Conservation (phyloP, 2,113 vertebrate species). For the Bos taurus region DNA sequence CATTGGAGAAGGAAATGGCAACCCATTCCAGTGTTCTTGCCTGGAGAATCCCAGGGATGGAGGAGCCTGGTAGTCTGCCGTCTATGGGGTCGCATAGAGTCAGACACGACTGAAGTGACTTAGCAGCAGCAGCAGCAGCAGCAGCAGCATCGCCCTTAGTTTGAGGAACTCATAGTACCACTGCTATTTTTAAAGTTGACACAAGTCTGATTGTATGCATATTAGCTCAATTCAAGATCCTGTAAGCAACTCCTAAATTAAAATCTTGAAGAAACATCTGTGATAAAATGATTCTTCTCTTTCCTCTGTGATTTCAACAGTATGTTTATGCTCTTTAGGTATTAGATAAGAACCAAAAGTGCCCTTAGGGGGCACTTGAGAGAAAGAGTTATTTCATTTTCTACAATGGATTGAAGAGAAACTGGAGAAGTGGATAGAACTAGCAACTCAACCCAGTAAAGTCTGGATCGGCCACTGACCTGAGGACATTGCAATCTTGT, state of each 20-base stretch:
- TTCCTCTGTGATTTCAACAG: conserved; percentile 10
- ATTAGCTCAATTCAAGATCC: not conserved
- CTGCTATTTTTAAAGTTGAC: not conserved
- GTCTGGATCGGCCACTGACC: not conserved
- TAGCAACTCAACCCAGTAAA: not conserved
- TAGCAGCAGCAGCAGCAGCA: too few species aligned
- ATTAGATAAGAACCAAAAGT: conserved; percentile 33
- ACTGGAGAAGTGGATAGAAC: not conserved
- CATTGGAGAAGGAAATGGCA: too few species aligned
- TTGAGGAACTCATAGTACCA: not conserved
- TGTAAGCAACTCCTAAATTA: not conserved
- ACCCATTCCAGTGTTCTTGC: too few species aligned
- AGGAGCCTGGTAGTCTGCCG: too few species aligned
- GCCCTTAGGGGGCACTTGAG: not conserved
- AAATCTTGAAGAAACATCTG: conserved; percentile 49
- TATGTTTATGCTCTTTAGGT: not conserved
- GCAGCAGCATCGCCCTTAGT: not conserved
- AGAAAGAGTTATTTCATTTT: not conserved
- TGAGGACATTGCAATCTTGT: not conserved
- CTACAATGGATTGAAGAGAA: not conserved
- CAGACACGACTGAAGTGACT: too few species aligned
- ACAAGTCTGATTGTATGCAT: not conserved
- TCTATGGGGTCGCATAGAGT: too few species aligned
- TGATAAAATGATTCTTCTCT: not conserved
- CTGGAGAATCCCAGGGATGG: too few species aligned